Evolutionary conservation across 2,113 vertebrate genomes (phyloP).

Genomic region (Equus quagga): DNA sequence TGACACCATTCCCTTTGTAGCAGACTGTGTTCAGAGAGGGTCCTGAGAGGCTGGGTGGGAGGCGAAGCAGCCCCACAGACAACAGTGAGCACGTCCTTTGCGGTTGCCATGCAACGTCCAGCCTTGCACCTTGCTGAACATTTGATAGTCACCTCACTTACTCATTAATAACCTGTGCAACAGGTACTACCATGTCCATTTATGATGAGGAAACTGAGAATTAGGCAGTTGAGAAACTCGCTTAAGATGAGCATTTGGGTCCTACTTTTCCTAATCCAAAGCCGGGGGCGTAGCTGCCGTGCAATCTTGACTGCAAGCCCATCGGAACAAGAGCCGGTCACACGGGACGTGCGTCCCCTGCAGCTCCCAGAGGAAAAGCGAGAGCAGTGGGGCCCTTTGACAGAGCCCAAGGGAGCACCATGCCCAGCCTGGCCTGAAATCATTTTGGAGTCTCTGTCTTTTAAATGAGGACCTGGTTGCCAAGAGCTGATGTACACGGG

Average conservation of each 20-base stretch:
- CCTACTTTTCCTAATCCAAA: background rate
- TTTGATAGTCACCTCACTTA: rapidly evolving
- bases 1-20: rapidly evolving
- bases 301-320: background rate
- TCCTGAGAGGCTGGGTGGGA: background rate
- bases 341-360: background rate
- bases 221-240: background rate
- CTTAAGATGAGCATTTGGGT: background rate
- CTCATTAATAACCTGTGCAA: background rate
- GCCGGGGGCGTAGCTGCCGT: background rate
- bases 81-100: rapidly evolving
- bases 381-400: background rate
- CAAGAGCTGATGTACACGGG: background rate
- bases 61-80: rapidly evolving
- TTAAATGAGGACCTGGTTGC: background rate
- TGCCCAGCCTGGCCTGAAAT: background rate
- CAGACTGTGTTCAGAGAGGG: background rate
- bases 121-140: background rate
- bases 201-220: background rate
- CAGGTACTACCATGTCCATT: background rate
- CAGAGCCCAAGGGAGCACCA: background rate
- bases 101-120: rapidly evolving
- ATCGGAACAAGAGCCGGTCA: background rate
- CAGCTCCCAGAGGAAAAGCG: background rate
- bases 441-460: background rate